These are phyloP conservation scores for Masticophis lateralis DNA, from an alignment of 2,797 vertebrate genomes.

Conservation along the genomic window DNA sequence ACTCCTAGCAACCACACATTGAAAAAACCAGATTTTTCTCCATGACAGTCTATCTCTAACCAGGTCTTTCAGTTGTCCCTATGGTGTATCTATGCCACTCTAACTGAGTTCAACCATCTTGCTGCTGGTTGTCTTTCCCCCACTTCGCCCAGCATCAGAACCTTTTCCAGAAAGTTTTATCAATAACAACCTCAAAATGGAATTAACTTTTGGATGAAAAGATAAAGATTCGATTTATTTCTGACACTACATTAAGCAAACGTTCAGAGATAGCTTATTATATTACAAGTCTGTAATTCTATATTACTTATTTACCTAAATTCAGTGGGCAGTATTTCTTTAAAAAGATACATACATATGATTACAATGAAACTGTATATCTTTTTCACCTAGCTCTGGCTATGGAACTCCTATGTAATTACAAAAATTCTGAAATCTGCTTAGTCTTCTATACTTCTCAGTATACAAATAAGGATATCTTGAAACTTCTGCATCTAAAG, in stretches of 20 bases:
- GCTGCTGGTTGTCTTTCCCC: not conserved
- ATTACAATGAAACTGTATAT: not conserved
- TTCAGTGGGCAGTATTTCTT: not conserved
- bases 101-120: not conserved
- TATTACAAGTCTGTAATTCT: not conserved
- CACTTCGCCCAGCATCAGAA: not conserved
- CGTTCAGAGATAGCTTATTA: not conserved
- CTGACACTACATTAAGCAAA: not conserved
- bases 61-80: not conserved
- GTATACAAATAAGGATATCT: not conserved
- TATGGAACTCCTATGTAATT: not conserved
- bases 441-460: not conserved
- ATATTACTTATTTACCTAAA: not conserved
- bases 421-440: not conserved
- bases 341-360: not conserved
- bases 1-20: not conserved
- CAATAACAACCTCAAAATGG: not conserved
- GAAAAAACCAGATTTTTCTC: not conserved
- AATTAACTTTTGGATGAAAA: not conserved
- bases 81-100: not conserved
- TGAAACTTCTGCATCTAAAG: not conserved
- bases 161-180: not conserved
- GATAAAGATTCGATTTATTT: not conserved
- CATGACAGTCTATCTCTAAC: not conserved
- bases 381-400: not conserved